Percentiles rank a stretch among this genome's conserved stretches.
Conservation (phyloP, 2,888 invertebrate species). For the Ormyrus nitidulus region DNA sequence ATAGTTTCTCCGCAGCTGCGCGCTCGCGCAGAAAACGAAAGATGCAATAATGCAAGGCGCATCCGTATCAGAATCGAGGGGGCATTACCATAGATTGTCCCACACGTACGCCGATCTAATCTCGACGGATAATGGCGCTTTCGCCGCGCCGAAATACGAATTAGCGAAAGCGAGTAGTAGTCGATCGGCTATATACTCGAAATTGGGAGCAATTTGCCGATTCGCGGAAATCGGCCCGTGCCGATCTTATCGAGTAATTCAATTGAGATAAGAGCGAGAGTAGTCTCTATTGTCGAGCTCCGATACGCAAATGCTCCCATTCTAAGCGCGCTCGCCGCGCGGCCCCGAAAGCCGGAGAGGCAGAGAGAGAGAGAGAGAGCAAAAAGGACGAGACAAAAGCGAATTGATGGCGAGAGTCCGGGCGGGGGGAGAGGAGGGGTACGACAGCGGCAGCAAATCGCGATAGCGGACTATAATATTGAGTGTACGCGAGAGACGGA, state of each 20-base stretch:
- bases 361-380: conserved; percentile 54
- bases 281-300: background rate
- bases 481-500: conserved; percentile 64
- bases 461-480: conserved; percentile 72
- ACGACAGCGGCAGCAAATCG: conserved; percentile 63
- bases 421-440: conserved; percentile 49
- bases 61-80: conserved; percentile 25
- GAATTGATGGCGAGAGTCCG: conserved; percentile 48
- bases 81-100: conserved; percentile 44
- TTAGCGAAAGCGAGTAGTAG: conserved; percentile 2
- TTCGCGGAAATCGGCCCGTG: conserved; percentile 39
- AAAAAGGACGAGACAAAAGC: conserved; percentile 57
- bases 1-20: conserved; percentile 59
- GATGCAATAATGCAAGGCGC: conserved; percentile 54
- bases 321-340: background rate
- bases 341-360: conserved; percentile 7
- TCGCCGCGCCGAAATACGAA: conserved; percentile 10
- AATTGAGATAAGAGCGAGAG: conserved; percentile 15
- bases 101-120: conserved; percentile 24
- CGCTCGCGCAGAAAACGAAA: conserved; percentile 55
- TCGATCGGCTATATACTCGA: background rate
- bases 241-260: background rate
- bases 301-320: background rate
- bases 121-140: conserved; percentile 15
- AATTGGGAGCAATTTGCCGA: conserved; percentile 27